Conservation (phyloP, 2,888 invertebrate genomes). For the Microctonus brassicae region DNA sequence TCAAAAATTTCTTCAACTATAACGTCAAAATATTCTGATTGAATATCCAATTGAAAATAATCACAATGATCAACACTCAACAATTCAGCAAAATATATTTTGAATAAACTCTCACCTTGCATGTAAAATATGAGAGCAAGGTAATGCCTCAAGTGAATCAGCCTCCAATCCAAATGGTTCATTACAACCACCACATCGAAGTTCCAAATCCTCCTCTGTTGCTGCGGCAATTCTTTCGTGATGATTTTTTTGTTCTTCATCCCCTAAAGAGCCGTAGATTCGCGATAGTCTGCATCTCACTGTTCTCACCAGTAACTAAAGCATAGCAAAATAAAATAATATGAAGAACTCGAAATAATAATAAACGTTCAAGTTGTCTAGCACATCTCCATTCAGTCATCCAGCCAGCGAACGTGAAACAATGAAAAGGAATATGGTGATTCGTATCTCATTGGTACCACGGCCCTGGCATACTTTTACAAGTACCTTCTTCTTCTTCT, state of each 20-base stretch:
- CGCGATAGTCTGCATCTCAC: conserved; percentile 83
- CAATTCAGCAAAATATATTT: background rate
- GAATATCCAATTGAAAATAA: background rate
- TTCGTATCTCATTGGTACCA: conserved; percentile 13
- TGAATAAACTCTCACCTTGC: conserved; percentile 74
- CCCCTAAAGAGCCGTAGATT: conserved; percentile 86
- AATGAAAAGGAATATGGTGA: conserved; percentile 13
- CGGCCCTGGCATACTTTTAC: conserved; percentile 23
- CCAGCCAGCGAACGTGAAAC: conserved; percentile 11
- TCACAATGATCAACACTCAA: background rate
- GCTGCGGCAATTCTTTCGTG: conserved; percentile 80
- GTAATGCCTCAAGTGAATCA: conserved; percentile 83
- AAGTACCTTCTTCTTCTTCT: background rate
- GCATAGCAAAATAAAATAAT: background rate
- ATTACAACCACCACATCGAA: conserved; percentile 87
- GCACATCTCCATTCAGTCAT: background rate
- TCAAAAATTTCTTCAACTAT: too few relatives aligned
- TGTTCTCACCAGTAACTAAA: conserved; percentile 82
- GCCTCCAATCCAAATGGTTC: conserved; percentile 82
- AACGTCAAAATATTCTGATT: conserved; percentile 29
- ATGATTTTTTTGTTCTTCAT: conserved; percentile 82
- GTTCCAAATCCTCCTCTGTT: conserved; percentile 79
- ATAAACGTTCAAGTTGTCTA: background rate
- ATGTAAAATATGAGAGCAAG: conserved; percentile 90
- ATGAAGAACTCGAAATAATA: background rate